Evolutionary conservation across 1,140 invertebrate species (phyloP), one percentile per base, ranked within the genome.

Genomic region (Pseudoatta argentina): DNA sequence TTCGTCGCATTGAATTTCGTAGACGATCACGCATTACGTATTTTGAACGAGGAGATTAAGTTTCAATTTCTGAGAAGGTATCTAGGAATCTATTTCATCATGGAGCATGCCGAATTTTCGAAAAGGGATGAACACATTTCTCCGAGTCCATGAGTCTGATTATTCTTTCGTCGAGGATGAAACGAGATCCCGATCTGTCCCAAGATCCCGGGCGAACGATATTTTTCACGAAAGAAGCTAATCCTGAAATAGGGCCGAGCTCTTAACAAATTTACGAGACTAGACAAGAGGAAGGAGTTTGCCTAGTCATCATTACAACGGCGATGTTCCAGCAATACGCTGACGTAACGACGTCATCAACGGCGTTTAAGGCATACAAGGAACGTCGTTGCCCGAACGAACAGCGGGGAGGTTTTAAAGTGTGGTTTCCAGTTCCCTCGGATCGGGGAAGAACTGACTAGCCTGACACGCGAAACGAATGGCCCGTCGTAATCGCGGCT

Each of bases 401-500:
- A 88, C 12, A 44, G 10, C 12, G 59, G 53, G 44, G 57, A 5
- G 57, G 12, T 82, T 69, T 67, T 87, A 61, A 66, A 57, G 79
- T 44, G 87, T 75, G 61, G 75, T 86, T 57, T 64, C 21, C 59
- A 67, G 87, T 86, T 79, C 67, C 48, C 81, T 75, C 67, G 81
- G 53, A 72, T 66, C 8, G 51, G 72, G 14, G 66, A 24, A 6
- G 21, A 48, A 51, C 27, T 64, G 64, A 69, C 86, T 72, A 24
- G 64, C 27, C 76, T 63, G 83, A 63, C 64, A 69, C 78, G 61
- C 64, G 77, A 91, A 93, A 93, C 88, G 91, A 93, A 93, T 89
- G 87, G 89, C 88, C 77, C 77, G 77, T 90, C 78, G 83, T 91
- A 91, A 91, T 92, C 88, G 81, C 86, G 59, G 82, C 73, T 81